These are phyloP conservation scores for Cliona cf. orientalis DNA, from an alignment of 37 sponge, comb jelly and placozoan species.

Conservation along the genomic window DNA sequence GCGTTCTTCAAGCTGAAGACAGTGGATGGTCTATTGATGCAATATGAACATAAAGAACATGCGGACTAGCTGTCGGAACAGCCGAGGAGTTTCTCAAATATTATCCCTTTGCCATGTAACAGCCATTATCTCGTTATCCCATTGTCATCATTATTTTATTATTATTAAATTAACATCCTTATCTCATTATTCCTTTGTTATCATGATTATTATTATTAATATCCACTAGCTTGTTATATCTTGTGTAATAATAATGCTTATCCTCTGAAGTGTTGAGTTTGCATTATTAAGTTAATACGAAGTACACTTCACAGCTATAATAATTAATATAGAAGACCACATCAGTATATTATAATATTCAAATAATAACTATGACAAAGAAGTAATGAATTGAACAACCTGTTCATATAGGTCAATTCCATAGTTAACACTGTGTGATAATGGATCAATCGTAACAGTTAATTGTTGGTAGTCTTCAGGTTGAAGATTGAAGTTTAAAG, in stretches of 20 bases:
- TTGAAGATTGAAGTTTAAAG: too few relatives aligned
- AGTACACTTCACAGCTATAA: too few relatives aligned
- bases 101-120: too few relatives aligned
- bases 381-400: not conserved
- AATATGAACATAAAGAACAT: too few relatives aligned
- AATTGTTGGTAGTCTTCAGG: not conserved
- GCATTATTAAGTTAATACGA: too few relatives aligned
- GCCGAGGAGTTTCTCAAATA: not conserved
- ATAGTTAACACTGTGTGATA: not conserved
- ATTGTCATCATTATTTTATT: too few relatives aligned
- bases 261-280: not conserved
- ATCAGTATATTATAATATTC: not conserved
- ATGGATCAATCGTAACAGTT: not conserved
- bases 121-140: too few relatives aligned
- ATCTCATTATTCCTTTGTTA: not conserved
- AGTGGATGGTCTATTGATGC: not conserved
- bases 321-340: too few relatives aligned
- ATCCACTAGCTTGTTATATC: not conserved
- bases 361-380: not conserved
- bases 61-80: too few relatives aligned
- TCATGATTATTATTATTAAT: not conserved
- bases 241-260: not conserved
- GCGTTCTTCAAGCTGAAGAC: not conserved
- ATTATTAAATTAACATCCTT: not conserved
- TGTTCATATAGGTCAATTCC: not conserved